Evolutionary conservation across 2,797 vertebrate genomes (phyloP), one percentile per base, ranked within the genome.

Genomic region (Eidolon dupreanum): DNA sequence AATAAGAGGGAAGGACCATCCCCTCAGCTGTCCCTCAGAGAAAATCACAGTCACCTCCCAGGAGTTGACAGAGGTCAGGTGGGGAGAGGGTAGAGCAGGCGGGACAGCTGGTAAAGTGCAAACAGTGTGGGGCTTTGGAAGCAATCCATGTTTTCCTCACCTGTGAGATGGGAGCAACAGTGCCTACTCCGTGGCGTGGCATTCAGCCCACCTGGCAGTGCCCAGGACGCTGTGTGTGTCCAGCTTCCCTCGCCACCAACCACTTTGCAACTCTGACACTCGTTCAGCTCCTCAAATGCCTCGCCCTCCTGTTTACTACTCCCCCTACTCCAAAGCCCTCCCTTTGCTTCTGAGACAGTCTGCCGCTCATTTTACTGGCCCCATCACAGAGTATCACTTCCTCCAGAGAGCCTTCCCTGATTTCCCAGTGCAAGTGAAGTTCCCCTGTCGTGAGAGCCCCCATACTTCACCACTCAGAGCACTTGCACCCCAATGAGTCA

Each of bases 71-170:
- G 33, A 8, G 13, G 5, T 0, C 1, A 8, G 43, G 26, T 31
- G 2, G 49, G 19, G 11, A 3, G 51, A 1, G 0, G 59, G 57
- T 2, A 19, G 81, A 11, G 1, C 10, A 1, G 2, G 16, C 0
- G 17, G 36, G 57, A 31, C 20, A 65, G 88, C 43, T 19, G 55
- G 57, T 12, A 10, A 57, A 79, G 33, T 8, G 19, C 11, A 9
- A 8, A 36, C 68, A 71, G 24, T 38, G 9, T 6, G 4, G 17
- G 49, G 41, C 46, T 71, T 19, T 77, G 55, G 15, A 55, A 61
- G 33, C 22, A 43, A 22, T 26, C 31, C 68, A 13, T 31, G 5
- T 19, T 22, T 13, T 28, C 57, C 65, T 92, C 63, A 7, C 11
- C 38, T 61, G 12, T 65, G 31, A 59, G 5, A 51, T 16, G 53